Evolutionary conservation across 2,113 vertebrate species (phyloP).

Genomic region (Cyprinodon variegatus): DNA sequence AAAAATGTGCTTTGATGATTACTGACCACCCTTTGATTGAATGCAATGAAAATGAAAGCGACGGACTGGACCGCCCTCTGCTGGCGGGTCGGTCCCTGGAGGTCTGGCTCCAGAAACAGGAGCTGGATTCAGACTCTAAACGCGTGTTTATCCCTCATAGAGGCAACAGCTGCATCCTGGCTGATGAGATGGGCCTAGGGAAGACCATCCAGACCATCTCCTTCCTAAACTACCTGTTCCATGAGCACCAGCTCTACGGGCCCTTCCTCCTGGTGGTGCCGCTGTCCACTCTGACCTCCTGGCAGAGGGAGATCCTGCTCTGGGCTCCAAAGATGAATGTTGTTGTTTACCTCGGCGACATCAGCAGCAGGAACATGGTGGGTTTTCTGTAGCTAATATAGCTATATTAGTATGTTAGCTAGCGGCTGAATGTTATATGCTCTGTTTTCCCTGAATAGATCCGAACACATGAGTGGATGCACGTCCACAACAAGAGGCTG

Average conservation of each 20-base stretch:
- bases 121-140: too few species aligned
- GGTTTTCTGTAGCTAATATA: constrained; percentile 13
- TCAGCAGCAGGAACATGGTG: constrained; percentile 97
- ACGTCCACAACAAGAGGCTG: constrained; percentile 91
- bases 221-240: constrained; percentile 94
- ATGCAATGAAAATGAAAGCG: too few species aligned
- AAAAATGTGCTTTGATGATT: too few species aligned
- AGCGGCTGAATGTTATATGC: too few species aligned
- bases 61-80: too few species aligned
- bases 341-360: constrained; percentile 96
- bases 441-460: constrained; percentile 79
- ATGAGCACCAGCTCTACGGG: constrained; percentile 94
- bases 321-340: constrained; percentile 97
- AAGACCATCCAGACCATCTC: constrained; percentile 99
- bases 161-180: constrained; percentile 96
- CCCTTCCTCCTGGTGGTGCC: constrained; percentile 96
- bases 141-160: constrained; percentile 66
- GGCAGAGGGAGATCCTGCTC: constrained; percentile 95
- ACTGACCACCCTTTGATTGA: too few species aligned
- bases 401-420: too few species aligned
- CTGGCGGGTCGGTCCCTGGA: too few species aligned
- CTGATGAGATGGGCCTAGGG: constrained; percentile 98
- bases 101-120: too few species aligned
- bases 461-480: constrained; percentile 98
- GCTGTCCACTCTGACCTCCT: constrained; percentile 96